Evolutionary conservation across 2,888 invertebrate species (phyloP), one percentile per base, ranked within the genome.

Genomic region (Lithophane socia): DNA sequence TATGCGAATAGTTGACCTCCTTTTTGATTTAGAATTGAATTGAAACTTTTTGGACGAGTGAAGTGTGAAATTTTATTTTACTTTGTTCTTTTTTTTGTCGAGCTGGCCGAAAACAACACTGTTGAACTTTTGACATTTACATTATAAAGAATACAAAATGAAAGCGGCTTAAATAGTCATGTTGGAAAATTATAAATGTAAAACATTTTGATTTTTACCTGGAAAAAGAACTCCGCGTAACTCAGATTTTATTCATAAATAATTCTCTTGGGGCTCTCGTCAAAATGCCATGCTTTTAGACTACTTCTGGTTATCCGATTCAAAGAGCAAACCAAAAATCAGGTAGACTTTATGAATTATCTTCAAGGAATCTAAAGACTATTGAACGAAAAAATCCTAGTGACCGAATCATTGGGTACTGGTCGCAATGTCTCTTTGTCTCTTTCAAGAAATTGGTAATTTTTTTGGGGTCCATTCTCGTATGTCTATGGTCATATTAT

Each of bases 21-120:
- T 84, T 84, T 83, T 84, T 84, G 58, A 70, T 72, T 76, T 82
- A 80, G 69, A 84, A 84, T 80, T 80, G 21, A 80, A 84, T 75
- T 66, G 44, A 37, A 73, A 63, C 65, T 80, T 84, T 83, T 80
- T 70, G 49, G 52, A 75, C n/a, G 24, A 47, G 61, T 80, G 76
- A 76, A 83, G 76, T 65, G 76, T 61, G 56, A 29, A 68, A 65
- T 80, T 79, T 75, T 65, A 79, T 75, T 65, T 70, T 12, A 29
- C 60, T 56, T 60, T 79, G 61, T 75, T 54, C 29, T n/a, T 64
- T 79, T 75, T 68, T 72, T 63, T 37, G 29, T 12, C 56, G 21
- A 24, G 44, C 44, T 37, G 63, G 58, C 58, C 79, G 74, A 60
- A n/a, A n/a, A n/a, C n/a, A 66, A 66, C 61, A 58, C 64, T 56